Evolutionary conservation across 2,113 vertebrate genomes (phyloP).

Genomic region (Pelecanus crispus): DNA sequence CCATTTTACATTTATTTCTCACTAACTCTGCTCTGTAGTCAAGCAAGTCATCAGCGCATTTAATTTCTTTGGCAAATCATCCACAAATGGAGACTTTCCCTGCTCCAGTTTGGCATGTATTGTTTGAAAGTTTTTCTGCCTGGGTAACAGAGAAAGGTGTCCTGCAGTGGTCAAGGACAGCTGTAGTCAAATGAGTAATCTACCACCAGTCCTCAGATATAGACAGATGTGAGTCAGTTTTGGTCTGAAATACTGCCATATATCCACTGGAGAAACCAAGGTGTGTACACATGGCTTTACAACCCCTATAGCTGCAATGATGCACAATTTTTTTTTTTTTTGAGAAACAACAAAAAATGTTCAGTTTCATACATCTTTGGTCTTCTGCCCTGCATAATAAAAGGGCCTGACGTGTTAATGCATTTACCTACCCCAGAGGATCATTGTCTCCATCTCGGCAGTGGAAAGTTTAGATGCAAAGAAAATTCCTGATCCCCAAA

Average conservation of each 20-base stretch:
- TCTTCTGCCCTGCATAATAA: neutral
- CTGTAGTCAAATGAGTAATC: neutral
- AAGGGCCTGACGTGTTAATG: neutral
- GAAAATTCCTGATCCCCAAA: neutral
- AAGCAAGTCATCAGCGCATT: neutral
- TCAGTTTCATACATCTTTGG: neutral
- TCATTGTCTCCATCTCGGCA: neutral
- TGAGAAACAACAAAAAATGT: neutral
- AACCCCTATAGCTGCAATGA: fast-evolving
- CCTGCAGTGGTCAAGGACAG: neutral
- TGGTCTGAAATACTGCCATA: neutral
- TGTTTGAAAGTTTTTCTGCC: neutral
- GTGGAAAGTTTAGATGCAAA: neutral
- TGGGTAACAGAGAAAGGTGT: neutral
- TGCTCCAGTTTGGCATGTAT: neutral
- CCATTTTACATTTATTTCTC: neutral
- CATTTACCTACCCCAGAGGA: neutral
- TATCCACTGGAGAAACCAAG: neutral
- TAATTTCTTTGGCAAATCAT: neutral
- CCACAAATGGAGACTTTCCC: neutral
- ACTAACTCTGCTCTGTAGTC: neutral
- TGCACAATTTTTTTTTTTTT: neutral
- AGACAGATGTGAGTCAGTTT: neutral
- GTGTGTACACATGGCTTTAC: neutral
- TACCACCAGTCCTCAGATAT: neutral